A percentile compares a stretch with the other conserved stretches of the same genome.
These are phyloP conservation scores for Meliscaeva auricollis DNA, from an alignment of 2,888 invertebrate species.

Conservation along the genomic window DNA sequence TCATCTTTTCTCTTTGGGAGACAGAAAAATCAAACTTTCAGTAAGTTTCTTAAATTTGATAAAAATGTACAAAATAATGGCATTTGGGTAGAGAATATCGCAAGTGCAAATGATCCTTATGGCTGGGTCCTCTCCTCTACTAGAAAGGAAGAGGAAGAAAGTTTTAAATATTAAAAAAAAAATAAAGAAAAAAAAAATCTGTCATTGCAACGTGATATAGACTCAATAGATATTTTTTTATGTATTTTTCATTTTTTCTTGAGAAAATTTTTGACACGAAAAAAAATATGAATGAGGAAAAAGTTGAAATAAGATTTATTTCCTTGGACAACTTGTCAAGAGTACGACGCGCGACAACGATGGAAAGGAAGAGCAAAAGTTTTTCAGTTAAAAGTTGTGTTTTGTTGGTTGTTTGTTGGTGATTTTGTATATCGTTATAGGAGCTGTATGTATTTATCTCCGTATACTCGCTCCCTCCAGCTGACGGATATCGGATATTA, in stretches of 20 bases:
- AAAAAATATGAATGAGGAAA: constrained; percentile 17
- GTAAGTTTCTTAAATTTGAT: constrained; percentile 1
- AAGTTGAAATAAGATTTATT: constrained; percentile 71
- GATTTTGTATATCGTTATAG: constrained; percentile 25
- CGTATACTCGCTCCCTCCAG: neutral
- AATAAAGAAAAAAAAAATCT: too few species aligned
- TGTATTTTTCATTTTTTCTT: constrained; percentile 11
- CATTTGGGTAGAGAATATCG: neutral
- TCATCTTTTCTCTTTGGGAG: neutral
- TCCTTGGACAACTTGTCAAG: constrained; percentile 58
- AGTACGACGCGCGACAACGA: neutral
- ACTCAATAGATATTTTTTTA: constrained; percentile 29
- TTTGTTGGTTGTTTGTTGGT: constrained; percentile 42
- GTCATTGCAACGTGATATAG: constrained; percentile 53
- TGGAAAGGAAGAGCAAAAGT: constrained; percentile 48
- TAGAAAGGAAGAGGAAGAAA: neutral
- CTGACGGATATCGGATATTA: constrained; percentile 6
- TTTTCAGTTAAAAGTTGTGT: constrained; percentile 73
- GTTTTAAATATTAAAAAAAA: constrained; percentile 39
- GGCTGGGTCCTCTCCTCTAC: neutral
- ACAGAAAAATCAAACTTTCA: constrained; percentile 2
- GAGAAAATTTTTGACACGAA: neutral
- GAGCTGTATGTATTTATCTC: constrained; percentile 2
- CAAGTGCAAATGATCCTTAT: constrained; percentile 64
- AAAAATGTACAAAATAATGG: constrained; percentile 9